phyloP scores from a whole-genome alignment of 1,140 invertebrate genomes.

The Sarcophaga peregrina region DNA sequence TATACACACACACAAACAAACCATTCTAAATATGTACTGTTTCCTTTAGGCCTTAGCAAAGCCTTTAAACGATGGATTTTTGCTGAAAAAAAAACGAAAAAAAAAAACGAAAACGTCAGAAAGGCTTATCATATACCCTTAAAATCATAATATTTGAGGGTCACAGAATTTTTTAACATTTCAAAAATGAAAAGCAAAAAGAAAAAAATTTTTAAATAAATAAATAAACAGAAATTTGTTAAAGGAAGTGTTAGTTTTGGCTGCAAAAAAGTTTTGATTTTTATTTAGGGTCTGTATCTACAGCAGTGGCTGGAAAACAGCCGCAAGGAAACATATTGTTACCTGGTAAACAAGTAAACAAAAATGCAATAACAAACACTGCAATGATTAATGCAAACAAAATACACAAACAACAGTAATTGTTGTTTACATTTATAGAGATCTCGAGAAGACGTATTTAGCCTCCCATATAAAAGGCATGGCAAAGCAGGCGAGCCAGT shows the following conservation, averaged over 20 bases:
- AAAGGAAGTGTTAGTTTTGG: constrained; percentile 20
- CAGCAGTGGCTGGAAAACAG: not conserved
- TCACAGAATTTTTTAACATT: constrained; percentile 16
- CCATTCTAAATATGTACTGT: no score
- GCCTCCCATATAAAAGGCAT: no score
- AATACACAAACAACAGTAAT: no score
- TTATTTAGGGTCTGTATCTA: not conserved
- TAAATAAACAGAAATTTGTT: not conserved
- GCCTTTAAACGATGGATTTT: no score
- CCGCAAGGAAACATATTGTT: not conserved
- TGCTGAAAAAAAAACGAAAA: not conserved
- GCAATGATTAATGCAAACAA: no score
- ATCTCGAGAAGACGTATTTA: no score
- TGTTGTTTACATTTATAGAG: no score
- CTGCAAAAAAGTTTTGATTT: not conserved
- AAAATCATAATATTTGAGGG: constrained; percentile 6
- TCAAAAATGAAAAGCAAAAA: not conserved
- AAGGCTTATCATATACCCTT: not conserved
- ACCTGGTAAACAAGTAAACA: no score
- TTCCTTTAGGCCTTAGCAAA: no score
- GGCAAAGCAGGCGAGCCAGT: no score
- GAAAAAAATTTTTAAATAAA: no score
- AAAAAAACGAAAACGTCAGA: not conserved
- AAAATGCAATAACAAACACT: no score
- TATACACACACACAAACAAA: not conserved